Evolutionary conservation across 2,113 vertebrate species (phyloP).

Genomic region (Anthoscopus minutus): DNA sequence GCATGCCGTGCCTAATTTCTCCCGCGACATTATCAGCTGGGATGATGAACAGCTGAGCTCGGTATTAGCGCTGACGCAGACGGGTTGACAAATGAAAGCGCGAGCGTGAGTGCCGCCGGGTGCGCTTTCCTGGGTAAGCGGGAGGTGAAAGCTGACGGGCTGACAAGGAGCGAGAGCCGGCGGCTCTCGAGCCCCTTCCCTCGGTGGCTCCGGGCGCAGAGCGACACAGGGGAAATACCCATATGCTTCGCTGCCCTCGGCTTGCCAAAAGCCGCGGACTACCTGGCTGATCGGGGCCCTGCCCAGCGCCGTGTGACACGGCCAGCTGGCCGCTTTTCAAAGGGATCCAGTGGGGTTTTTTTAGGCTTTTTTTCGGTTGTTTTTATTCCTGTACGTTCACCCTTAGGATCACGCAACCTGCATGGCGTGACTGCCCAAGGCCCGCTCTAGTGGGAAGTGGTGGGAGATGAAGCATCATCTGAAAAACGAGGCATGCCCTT

Average conservation of each 20-base stretch:
- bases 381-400: neutral
- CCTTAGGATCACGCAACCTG: neutral
- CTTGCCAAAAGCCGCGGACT: neutral
- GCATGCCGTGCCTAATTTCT: conserved; percentile 38
- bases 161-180: neutral
- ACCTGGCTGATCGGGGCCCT: neutral
- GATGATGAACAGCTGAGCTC: conserved; percentile 9
- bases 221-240: neutral
- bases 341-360: neutral
- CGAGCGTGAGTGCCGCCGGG: neutral
- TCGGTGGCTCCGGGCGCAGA: neutral
- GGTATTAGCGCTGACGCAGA: neutral
- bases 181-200: neutral
- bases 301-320: neutral
- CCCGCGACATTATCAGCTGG: neutral
- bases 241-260: neutral
- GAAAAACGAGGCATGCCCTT: neutral
- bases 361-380: neutral
- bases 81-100: neutral
- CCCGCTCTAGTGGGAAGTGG: neutral
- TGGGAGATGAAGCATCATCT: neutral
- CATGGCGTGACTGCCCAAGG: rapidly evolving
- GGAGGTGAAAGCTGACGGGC: neutral
- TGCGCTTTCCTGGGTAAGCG: neutral
- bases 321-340: neutral